These are phyloP conservation scores for Argynnis bischoffii DNA, from an alignment of 2,888 invertebrate species.

Conservation along the genomic window DNA sequence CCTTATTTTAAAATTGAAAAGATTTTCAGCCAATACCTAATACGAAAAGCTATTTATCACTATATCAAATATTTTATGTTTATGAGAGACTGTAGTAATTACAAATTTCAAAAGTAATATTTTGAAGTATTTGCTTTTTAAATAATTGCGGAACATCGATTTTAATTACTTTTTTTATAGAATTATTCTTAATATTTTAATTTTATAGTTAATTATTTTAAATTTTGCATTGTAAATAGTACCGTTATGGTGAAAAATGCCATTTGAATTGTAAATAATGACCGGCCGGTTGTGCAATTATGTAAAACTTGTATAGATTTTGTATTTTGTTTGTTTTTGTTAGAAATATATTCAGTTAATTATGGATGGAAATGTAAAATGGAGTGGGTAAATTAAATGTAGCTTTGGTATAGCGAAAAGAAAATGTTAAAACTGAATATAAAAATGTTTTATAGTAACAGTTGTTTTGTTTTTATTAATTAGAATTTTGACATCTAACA, in stretches of 20 bases:
- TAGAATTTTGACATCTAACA: too few species aligned
- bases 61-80: not conserved
- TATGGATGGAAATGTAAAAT: slow-evolving; percentile 11
- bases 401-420: slow-evolving; percentile 4
- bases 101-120: not conserved
- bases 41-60: not conserved
- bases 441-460: not conserved
- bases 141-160: not conserved
- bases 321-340: slow-evolving; percentile 13
- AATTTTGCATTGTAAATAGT: slow-evolving; percentile 24
- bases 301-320: slow-evolving; percentile 23
- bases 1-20: too few species aligned
- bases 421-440: not conserved
- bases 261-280: slow-evolving; percentile 43
- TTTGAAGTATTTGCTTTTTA: too few species aligned
- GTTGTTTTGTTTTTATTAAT: not conserved
- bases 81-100: not conserved
- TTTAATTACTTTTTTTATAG: not conserved
- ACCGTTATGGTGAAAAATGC: slow-evolving; percentile 25
- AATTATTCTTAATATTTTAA: not conserved
- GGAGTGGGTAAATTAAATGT: slow-evolving; percentile 13
- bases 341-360: slow-evolving; percentile 5
- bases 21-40: too few species aligned
- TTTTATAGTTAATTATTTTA: not conserved
- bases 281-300: slow-evolving; percentile 80